Evolutionary conservation across 2,888 invertebrate genomes (phyloP).

Genomic region (Lochmaea capreae): DNA sequence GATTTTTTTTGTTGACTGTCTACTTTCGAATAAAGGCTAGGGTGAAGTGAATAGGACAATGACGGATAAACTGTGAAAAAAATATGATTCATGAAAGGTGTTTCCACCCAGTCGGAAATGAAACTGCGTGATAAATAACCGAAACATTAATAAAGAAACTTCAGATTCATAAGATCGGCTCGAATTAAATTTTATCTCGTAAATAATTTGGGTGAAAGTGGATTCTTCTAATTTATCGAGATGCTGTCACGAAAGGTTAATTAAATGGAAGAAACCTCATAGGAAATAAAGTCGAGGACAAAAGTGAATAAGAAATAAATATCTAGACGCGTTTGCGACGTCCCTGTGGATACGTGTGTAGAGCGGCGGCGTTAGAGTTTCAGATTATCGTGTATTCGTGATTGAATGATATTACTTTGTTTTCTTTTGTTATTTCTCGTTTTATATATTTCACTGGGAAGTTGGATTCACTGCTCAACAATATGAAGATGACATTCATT

Average conservation of each 20-base stretch:
- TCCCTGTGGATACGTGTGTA: slow-evolving; percentile 4
- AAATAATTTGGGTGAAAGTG: neutral
- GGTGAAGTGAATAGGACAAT: too few relatives aligned
- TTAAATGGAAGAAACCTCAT: slow-evolving; percentile 18
- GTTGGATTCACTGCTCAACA: neutral
- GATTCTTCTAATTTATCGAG: slow-evolving; percentile 1
- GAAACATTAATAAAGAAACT: neutral
- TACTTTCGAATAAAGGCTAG: too few relatives aligned
- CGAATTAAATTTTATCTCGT: slow-evolving; percentile 9
- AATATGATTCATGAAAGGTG: neutral
- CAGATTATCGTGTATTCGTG: slow-evolving; percentile 5
- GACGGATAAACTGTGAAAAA: too few relatives aligned
- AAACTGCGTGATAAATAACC: neutral
- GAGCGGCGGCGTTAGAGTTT: slow-evolving; percentile 11
- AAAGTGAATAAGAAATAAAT: slow-evolving; percentile 18
- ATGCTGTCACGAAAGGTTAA: slow-evolving; percentile 10
- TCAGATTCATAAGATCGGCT: neutral
- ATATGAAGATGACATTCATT: too few relatives aligned
- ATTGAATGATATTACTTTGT: slow-evolving; percentile 14
- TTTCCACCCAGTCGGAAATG: neutral
- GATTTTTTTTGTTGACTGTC: too few relatives aligned
- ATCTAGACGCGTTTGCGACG: slow-evolving; percentile 6
- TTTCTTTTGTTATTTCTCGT: neutral
- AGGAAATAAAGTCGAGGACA: slow-evolving; percentile 10
- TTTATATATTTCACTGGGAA: neutral